phyloP scores from a whole-genome alignment of 2,797 vertebrate species.

The Galago senegalensis region DNA sequence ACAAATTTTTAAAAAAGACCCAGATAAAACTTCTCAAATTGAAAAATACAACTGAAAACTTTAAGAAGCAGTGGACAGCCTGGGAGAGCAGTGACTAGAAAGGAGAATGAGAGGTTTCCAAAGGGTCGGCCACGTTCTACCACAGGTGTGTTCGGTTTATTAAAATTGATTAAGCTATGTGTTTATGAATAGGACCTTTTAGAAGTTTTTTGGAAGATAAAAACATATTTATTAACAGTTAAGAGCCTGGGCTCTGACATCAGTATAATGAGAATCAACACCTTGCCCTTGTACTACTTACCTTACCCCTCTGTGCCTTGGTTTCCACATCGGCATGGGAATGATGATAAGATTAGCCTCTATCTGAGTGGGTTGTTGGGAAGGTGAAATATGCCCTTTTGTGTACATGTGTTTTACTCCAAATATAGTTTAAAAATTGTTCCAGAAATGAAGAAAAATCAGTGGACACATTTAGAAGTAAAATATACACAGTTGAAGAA shows the following conservation, averaged over 20 bases:
- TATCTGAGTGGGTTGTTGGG: background rate
- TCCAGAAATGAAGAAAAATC: background rate
- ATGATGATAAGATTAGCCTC: background rate
- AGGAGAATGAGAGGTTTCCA: too few species aligned
- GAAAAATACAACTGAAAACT: background rate
- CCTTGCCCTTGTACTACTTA: background rate
- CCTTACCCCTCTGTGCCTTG: background rate
- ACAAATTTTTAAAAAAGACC: background rate
- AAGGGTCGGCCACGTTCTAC: background rate
- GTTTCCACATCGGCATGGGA: background rate
- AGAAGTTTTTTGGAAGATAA: too few species aligned
- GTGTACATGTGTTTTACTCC: background rate
- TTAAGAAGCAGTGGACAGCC: background rate
- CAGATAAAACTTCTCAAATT: background rate
- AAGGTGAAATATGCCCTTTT: background rate
- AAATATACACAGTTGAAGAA: background rate
- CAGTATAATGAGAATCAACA: background rate
- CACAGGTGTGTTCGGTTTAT: background rate
- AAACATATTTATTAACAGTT: too few species aligned
- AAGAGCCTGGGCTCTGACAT: background rate
- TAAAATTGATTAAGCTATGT: background rate
- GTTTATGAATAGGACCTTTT: background rate
- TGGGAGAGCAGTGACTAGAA: background rate
- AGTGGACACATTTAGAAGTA: background rate
- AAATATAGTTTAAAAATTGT: background rate